A percentile compares a stretch with the other conserved stretches of the same genome.
Evolutionary conservation across 2,797 vertebrate genomes (phyloP).

Genomic region (Syndactyla subalaris): DNA sequence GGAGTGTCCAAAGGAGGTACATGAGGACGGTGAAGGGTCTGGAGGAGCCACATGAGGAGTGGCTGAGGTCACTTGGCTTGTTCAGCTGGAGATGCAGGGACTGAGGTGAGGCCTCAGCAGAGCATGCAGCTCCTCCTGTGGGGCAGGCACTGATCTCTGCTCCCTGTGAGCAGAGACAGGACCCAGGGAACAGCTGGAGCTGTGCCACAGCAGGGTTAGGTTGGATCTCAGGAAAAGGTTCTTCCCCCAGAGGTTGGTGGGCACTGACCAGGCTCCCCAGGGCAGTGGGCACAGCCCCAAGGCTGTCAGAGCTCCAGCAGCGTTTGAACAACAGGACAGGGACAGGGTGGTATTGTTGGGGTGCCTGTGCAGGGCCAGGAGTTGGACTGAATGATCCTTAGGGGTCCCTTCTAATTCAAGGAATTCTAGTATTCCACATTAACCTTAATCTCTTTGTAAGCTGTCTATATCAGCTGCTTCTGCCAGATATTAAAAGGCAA

Average conservation of each 20-base stretch:
- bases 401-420: neutral
- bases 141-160: neutral
- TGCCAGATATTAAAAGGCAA: neutral
- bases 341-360: neutral
- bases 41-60: neutral
- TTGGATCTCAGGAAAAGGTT: neutral
- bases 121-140: neutral
- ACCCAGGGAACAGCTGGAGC: neutral
- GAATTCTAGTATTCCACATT: neutral
- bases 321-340: fast-evolving
- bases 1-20: neutral
- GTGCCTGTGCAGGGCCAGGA: neutral
- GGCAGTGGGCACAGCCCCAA: neutral
- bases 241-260: neutral
- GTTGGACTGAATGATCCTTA: fast-evolving
- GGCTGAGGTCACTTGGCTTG: neutral
- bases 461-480: neutral
- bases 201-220: neutral
- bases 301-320: neutral
- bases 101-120: neutral
- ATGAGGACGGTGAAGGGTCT: fast-evolving
- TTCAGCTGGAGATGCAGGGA: neutral
- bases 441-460: neutral
- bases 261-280: neutral
- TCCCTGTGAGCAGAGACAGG: neutral